Conservation (phyloP, 1,140 invertebrate species). For the Acarapis woodi region DNA sequence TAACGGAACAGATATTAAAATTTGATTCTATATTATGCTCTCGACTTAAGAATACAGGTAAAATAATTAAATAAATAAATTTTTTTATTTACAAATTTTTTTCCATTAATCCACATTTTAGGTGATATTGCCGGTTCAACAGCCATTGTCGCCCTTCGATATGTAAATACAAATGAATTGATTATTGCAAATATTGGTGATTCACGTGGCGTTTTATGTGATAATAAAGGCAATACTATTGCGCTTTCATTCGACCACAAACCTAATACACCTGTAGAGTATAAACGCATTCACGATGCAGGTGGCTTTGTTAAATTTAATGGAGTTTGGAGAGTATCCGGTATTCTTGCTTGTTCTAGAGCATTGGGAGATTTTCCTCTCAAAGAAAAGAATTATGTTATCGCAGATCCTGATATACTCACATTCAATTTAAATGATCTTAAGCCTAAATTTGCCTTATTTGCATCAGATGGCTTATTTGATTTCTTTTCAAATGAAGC, state of each 20-base stretch:
- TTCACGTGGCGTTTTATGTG: conserved; percentile 76
- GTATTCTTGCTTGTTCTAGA: conserved; percentile 73
- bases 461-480: conserved; percentile 85
- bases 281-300: conserved; percentile 57
- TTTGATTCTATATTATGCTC: not conserved
- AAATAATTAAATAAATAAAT: not conserved
- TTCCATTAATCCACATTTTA: conserved; percentile 3
- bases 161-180: conserved; percentile 32
- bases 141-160: conserved; percentile 53
- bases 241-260: conserved; percentile 87
- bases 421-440: conserved; percentile 44
- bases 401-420: conserved; percentile 75
- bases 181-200: conserved; percentile 87
- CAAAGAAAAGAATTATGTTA: conserved; percentile 71
- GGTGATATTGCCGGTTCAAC: conserved; percentile 39
- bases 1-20: not conserved
- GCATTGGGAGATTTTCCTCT: conserved; percentile 79
- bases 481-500: conserved; percentile 82
- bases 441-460: conserved; percentile 53
- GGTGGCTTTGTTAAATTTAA: conserved; percentile 78
- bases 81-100: conserved; percentile 3
- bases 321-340: conserved; percentile 83
- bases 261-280: conserved; percentile 65
- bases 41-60: not conserved
- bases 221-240: conserved; percentile 53